Base-by-base conservation (phyloP, 2,888 invertebrate species). In the Orthonychiurus folsomi region DNA sequence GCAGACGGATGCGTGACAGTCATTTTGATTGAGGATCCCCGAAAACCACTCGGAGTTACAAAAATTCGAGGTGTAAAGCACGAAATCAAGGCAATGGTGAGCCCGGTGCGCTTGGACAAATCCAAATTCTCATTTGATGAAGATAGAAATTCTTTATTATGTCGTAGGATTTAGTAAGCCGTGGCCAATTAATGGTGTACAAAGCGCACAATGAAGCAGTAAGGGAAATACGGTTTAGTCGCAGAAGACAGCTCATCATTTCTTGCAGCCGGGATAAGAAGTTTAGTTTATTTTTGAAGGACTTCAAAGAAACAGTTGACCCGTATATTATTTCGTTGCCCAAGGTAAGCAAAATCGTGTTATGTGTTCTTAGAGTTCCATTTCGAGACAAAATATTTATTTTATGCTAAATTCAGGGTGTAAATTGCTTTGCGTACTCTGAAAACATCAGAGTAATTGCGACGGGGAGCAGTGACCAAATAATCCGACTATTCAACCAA, bases 381-480 rank as follows among this genome's bases (percentile, higher is more conserved):
- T 9, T 9, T 37, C 5, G 5, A 37, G n/a, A 21, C 52, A 52
- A 5, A 5, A 12, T n/a, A 12, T 9, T 21, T 5, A 21, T 52
- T 21, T 21, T 23, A 21, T 52, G 21, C n/a, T 58, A 25, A 53
- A 58, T 47, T n/a, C 20, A 68, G 66, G 71, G 71, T 21, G 66
- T 67, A n/a, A 69, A 71, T 54, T 61, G 50, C 18, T 58, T 69
- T 20, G 60, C 68, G 1, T 63, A 69, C 50, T 67, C 66, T 23
- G 59, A 59, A 3, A 5, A 53, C 20, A 55, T 69, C 9, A 69
- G 69, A 60, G 58, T 69, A 48, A 61, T 71, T 53, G 67, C 66
- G 58, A 73, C 73, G 37, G 74, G 74, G 9, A 71, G 73, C 60
- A 72, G 73, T 24, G 74, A 75, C 62, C 64, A 69, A 20, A 63